Evolutionary conservation across 2,888 invertebrate genomes (phyloP).

Genomic region (Eupithecia abbreviata): DNA sequence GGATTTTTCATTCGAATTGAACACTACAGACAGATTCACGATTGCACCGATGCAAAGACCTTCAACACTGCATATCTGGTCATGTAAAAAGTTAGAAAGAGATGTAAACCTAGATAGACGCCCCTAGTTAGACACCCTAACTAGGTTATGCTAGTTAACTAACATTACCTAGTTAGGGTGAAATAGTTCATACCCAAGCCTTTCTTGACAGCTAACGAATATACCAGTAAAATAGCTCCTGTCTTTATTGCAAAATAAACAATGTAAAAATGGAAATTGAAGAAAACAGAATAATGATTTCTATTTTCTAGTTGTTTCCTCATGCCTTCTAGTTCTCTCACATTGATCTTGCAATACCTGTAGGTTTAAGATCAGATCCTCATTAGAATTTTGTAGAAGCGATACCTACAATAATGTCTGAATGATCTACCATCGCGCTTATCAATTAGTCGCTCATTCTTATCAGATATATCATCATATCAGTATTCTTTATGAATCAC

Average conservation of each 20-base stretch:
- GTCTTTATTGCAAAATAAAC: neutral
- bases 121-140: no score
- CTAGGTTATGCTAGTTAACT: no score
- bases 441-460: neutral
- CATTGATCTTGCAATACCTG: neutral
- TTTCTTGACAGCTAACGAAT: neutral
- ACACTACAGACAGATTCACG: no score
- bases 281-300: neutral
- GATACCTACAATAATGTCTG: neutral
- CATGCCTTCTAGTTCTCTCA: neutral
- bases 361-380: neutral
- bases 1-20: no score
- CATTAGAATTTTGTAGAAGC: neutral
- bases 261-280: neutral
- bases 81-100: no score
- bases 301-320: neutral
- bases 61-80: neutral
- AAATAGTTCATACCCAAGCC: neutral
- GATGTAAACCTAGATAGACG: no score
- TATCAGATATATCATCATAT: neutral
- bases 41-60: no score
- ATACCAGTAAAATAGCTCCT: neutral
- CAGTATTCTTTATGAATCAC: constrained; percentile 3
- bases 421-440: neutral
- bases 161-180: neutral